Conservation (phyloP, 2,888 invertebrate genomes). For the Hyposoter didymator region DNA sequence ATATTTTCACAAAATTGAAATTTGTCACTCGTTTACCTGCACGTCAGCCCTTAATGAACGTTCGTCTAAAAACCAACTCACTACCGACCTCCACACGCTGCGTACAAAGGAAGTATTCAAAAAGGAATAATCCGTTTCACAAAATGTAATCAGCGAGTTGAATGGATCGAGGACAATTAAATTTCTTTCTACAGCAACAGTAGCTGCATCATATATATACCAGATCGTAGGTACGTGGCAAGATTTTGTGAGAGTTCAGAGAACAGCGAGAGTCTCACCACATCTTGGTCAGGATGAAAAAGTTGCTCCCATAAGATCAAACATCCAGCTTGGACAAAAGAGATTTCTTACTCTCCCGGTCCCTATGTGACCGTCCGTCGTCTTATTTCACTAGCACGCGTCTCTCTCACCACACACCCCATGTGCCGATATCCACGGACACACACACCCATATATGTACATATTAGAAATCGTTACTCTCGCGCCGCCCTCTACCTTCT, state of each 20-base stretch:
- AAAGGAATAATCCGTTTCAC: neutral
- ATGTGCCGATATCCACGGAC: slow-evolving; percentile 2
- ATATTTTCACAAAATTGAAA: too few species aligned
- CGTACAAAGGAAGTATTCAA: neutral
- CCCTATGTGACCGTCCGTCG: slow-evolving; percentile 56
- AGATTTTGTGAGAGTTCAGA: neutral
- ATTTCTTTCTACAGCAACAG: neutral
- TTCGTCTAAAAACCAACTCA: neutral
- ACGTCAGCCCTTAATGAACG: neutral
- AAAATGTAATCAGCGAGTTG: neutral
- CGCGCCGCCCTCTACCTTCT: slow-evolving; percentile 2
- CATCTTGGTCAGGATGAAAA: slow-evolving; percentile 48
- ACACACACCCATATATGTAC: slow-evolving; percentile 7
- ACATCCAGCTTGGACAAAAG: slow-evolving; percentile 53
- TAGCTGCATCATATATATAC: neutral
- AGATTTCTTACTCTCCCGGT: slow-evolving; percentile 61
- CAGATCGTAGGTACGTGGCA: slow-evolving; percentile 2
- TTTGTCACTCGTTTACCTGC: too few species aligned
- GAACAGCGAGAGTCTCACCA: slow-evolving; percentile 11
- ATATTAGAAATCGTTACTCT: slow-evolving; percentile 51
- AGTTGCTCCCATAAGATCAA: slow-evolving; percentile 60
- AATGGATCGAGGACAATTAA: slow-evolving; percentile 16
- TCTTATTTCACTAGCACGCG: slow-evolving; percentile 56
- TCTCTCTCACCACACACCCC: slow-evolving; percentile 54
- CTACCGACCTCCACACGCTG: neutral